Base-by-base conservation (phyloP, 2,888 invertebrate species). In the Sinhomidia bicolor region DNA sequence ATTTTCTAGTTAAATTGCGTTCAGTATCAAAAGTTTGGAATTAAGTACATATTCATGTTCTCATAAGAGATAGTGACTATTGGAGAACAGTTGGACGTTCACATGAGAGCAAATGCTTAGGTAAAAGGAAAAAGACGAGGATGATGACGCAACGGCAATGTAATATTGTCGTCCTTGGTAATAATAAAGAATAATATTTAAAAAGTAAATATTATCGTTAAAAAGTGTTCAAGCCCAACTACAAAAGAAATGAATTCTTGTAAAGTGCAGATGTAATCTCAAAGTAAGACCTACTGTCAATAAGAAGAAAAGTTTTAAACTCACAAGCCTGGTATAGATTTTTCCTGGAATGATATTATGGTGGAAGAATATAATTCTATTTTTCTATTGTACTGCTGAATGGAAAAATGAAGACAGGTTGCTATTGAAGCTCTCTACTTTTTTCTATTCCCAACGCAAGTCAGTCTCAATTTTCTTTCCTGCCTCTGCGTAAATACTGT, bases 271-370 rank as follows among this genome's bases (percentile, higher is more conserved):
- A 78, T 54, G 54, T 51, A 78, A 78, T 54, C 51, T 26, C 12
- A 29, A 78, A 54, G 51, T 41, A 71, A 71, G 10, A 32, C 7
- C 68, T 36, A 36, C 7, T 68, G 17, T 54, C 23, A 78, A 41
- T 71, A 71, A n/a, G n/a, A n/a, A n/a, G 36, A 71, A 71, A 57
- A 41, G 20, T 41, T 71, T 17, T n/a, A 41, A 71, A 29, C 29
- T 41, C 68, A 23, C 36, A 41, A 71, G 41, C 68, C 41, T 71
- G 3, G 9, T 20, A 71, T 41, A 0, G 68, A 71, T 20, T 71
- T 71, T 71, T 41, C 41, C 20, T 20, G 26, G 60, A 60, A 60
- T 60, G 10, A 23, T n/a, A n/a, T n/a, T n/a, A n/a, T n/a, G n/a
- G n/a, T n/a, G n/a, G n/a, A 20, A 20, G 26, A 32, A 14, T 65